A percentile compares a stretch with the other conserved stretches of the same genome.
phyloP scores from a whole-genome alignment of 2,797 vertebrate species.

The Fistularia tabacaria region DNA sequence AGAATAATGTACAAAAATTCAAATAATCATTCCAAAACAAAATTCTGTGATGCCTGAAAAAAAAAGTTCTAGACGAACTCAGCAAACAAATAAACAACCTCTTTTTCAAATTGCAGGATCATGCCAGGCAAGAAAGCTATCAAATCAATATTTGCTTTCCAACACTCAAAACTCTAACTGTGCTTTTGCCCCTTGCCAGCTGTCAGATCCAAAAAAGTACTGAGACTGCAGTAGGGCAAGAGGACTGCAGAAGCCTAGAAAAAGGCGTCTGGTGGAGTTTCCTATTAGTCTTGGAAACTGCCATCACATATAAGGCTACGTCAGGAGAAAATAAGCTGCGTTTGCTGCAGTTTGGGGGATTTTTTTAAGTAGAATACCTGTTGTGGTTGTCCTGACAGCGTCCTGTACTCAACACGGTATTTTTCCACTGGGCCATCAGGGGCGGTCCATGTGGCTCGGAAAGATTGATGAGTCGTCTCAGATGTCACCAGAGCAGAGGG shows the following conservation, averaged over 20 bases:
- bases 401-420: constrained; percentile 90
- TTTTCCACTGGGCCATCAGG: constrained; percentile 87
- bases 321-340: background rate
- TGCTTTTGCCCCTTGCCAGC: constrained; percentile 36
- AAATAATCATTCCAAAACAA: too few species aligned
- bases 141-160: constrained; percentile 17
- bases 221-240: constrained; percentile 31
- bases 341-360: too few species aligned
- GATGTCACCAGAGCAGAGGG: constrained; percentile 89
- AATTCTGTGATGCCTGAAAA: too few species aligned
- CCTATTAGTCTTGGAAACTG: constrained; percentile 32
- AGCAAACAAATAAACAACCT: too few species aligned
- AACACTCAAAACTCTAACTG: constrained; percentile 21
- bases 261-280: constrained; percentile 21
- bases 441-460: constrained; percentile 86
- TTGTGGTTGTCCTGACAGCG: constrained; percentile 76
- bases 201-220: constrained; percentile 29
- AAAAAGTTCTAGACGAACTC: too few species aligned
- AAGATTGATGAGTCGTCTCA: constrained; percentile 87
- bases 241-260: constrained; percentile 53
- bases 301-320: constrained; percentile 10
- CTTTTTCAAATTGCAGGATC: too few species aligned
- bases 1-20: too few species aligned
- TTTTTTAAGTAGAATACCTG: constrained; percentile 71
- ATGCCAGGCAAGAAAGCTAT: too few species aligned